phyloP scores from a whole-genome alignment of 2,888 invertebrate species.

The Punctoribates punctum region DNA sequence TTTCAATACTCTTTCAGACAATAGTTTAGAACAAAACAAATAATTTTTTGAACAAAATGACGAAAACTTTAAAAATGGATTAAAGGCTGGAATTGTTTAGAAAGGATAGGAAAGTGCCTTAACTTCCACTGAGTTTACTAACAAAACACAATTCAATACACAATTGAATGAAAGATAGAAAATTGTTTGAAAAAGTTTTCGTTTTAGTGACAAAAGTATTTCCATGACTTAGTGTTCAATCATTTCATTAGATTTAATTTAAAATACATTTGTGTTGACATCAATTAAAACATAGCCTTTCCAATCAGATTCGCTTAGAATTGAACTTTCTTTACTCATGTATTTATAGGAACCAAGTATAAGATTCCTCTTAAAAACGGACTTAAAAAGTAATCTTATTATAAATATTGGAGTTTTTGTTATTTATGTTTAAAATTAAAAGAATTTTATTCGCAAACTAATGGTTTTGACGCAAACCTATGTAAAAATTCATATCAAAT shows the following conservation, averaged over 20 bases:
- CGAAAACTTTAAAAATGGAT: neutral
- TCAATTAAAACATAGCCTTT: neutral
- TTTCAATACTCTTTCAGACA: neutral
- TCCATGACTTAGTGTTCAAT: conserved; percentile 24
- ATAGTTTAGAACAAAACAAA: conserved; percentile 2
- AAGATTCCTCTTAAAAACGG: no score
- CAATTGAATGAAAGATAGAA: neutral
- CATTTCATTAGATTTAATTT: neutral
- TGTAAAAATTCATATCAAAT: conserved; percentile 6
- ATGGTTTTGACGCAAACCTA: no score
- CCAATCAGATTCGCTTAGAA: neutral
- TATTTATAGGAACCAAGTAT: no score
- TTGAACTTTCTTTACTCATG: neutral
- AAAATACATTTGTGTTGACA: neutral
- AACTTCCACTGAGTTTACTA: conserved; percentile 2
- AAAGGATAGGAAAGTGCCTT: conserved; percentile 26
- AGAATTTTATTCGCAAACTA: neutral
- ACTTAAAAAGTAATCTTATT: no score
- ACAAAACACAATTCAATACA: no score
- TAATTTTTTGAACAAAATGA: neutral
- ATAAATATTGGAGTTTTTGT: no score
- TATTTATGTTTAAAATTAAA: neutral
- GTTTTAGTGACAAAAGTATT: conserved; percentile 22
- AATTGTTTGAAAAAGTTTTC: neutral
- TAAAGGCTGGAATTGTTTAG: neutral